phyloP scores from a whole-genome alignment of 2,888 invertebrate species.

The Cephus spinipes region DNA sequence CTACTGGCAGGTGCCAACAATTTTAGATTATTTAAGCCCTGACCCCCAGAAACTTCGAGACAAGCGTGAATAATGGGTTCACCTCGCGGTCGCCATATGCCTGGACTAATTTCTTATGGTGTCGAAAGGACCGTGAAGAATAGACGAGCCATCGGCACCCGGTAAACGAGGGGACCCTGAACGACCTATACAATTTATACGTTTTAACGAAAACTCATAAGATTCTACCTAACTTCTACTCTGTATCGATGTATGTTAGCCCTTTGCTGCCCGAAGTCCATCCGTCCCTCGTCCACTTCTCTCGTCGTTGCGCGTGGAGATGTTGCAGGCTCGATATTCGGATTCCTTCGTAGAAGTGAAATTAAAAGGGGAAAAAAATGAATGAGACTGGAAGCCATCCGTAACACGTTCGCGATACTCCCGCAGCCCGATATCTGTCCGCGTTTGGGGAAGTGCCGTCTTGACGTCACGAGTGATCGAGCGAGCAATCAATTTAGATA shows the following conservation, averaged over 20 bases:
- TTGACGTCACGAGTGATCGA: background rate
- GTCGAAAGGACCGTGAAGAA: slow-evolving; percentile 32
- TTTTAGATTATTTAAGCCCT: slow-evolving; percentile 51
- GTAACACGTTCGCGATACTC: background rate
- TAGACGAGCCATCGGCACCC: slow-evolving; percentile 4
- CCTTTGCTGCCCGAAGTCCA: background rate
- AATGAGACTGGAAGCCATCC: background rate
- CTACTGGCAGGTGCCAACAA: slow-evolving; percentile 50
- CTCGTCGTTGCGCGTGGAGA: too few relatives aligned
- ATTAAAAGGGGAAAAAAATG: background rate
- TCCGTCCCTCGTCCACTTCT: too few relatives aligned
- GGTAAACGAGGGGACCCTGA: background rate
- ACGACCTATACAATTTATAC: slow-evolving; percentile 3
- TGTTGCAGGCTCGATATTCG: background rate
- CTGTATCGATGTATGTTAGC: background rate
- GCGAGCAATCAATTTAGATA: slow-evolving; percentile 7
- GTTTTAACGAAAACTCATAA: background rate
- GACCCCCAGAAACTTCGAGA: slow-evolving; percentile 35
- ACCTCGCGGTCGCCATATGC: slow-evolving; percentile 52
- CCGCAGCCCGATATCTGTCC: background rate
- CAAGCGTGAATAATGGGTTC: slow-evolving; percentile 43
- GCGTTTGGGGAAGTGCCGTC: slow-evolving; percentile 1
- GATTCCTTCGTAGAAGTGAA: background rate
- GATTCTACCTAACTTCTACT: background rate
- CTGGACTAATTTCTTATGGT: slow-evolving; percentile 48